Evolutionary conservation across 1,140 invertebrate species (phyloP).

Genomic region (Anagrus nilaparvatae): DNA sequence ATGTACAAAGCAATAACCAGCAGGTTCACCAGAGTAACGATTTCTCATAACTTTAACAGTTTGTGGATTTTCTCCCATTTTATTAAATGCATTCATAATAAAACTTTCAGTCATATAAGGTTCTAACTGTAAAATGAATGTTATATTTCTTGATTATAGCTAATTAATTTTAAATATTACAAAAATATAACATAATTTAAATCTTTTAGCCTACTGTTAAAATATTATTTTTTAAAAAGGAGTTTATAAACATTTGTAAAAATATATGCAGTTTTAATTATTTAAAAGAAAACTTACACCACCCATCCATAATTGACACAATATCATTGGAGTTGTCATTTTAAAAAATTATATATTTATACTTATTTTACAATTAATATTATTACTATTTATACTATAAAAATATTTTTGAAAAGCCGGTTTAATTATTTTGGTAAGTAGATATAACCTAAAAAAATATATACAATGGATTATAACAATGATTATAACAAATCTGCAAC

Average conservation of each 20-base stretch:
- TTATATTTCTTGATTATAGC: constrained; percentile 5
- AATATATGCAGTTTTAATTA: constrained; percentile 3
- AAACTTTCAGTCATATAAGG: constrained; percentile 92
- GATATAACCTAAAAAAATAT: too few relatives aligned
- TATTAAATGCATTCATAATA: constrained; percentile 79
- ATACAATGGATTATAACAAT: too few relatives aligned
- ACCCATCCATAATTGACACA: constrained; percentile 70
- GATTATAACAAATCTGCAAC: too few relatives aligned
- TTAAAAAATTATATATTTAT: neutral
- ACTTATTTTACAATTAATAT: constrained; percentile 15
- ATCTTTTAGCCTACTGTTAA: too few relatives aligned
- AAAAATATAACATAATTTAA: neutral
- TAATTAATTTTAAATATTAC: neutral
- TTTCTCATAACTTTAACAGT: constrained; percentile 89
- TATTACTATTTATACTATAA: too few relatives aligned
- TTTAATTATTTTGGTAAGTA: too few relatives aligned
- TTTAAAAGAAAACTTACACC: constrained; percentile 48
- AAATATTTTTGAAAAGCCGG: too few relatives aligned
- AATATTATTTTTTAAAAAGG: neutral
- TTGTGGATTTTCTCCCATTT: constrained; percentile 80
- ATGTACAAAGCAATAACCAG: constrained; percentile 92
- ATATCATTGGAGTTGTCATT: constrained; percentile 45
- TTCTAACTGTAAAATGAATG: constrained; percentile 57
- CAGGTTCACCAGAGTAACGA: constrained; percentile 81
- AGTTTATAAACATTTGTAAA: neutral